Base-by-base conservation (phyloP, 2,888 invertebrate species). In the Nemotelus nigrinus region DNA sequence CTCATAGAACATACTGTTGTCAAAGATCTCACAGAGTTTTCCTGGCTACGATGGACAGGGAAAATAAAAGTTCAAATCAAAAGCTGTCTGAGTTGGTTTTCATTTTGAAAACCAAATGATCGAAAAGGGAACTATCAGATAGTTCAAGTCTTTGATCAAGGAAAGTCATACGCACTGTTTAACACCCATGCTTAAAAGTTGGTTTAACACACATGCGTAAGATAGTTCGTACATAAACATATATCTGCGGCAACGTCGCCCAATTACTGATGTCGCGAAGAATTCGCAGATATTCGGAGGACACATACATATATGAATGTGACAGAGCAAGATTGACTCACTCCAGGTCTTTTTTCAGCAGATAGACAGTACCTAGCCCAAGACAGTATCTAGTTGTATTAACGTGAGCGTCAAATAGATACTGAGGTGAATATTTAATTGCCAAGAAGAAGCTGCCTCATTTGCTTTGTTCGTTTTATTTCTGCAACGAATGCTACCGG, bases 351-450 rank as follows among this genome's bases (percentile, higher is more conserved):
- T 72, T 72, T 72, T 72, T 60, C 74, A 60, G 74, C 50, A 60
- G 74, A 74, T 48, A 63, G 25, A 25, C 25, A 25, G 25, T 25
- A 25, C 25, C 25, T 25, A 25, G 25, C 25, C 25, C 25, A 25
- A 25, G 25, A 25, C 25, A 25, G 25, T 25, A 25, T 25, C 25
- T 25, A 74, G 74, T 44, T 63, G 48, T 50, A 50, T 63, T 39
- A 58, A 72, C 74, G 74, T 70, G 55, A 70, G 60, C 50, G 74
- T 60, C 39, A 74, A 41, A 72, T 60, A 50, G 47, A 63, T 45
- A 50, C 48, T 44, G 39, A 39, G 74, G 74, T 43, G 41, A 41
- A 74, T 63, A 55, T 8, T 74, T 74, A 74, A 74, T 74, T 60
- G 63, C 60, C 60, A 74, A 74, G 60, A 74, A 60, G 74, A 41